Evolutionary conservation across 2,113 vertebrate species (phyloP), one percentile per base, ranked within the genome.

Genomic region (Pangasianodon gigas): DNA sequence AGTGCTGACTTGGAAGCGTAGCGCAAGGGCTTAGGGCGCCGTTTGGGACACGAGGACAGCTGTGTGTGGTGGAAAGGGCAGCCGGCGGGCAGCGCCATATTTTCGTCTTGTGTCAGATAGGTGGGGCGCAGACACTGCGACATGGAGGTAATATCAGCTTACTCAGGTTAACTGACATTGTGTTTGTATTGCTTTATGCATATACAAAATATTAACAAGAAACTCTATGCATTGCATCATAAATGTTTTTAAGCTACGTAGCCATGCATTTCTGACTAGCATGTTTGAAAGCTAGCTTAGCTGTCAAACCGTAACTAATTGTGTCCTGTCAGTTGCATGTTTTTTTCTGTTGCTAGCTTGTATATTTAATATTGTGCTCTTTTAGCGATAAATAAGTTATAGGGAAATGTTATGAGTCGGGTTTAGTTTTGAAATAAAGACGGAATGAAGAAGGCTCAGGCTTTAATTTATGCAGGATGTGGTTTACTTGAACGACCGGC

Each of bases 61-160:
- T 71, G 48, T 52, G 16, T 18, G 18, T 86, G 52, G 48, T 21
- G 44, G 51, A 82, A 54, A 19, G 29, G 13, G 79, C 46, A 80
- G 26, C 11, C 46, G 65, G 24, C 62, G 81, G 54, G 19, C 87
- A 88, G 80, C 62, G 74, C 65, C 80, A 88, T 69, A 58, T 87
- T 80, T 37, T 24, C 8, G 13, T 6, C 21, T 86, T 46, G 82
- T 75, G 88, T 82, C 62, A 84, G 44, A 81, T 48, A 87, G 46
- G 71, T 71, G 54, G 56, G 24, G 46, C n/a, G 54, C 37, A 65
- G 85, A 81, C 56, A 26, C 90, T 88, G 87, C 44, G 69, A 84
- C 14, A 92, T 92, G 92, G 90, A 92, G 92, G 90, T 92, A 90
- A 89, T 24, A n/a, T 6, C 44, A n/a, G 0, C 29, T 71, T 82